Evolutionary conservation across 2,888 invertebrate species (phyloP), one percentile per base, ranked within the genome.

Genomic region (Kryphioiulus occultus): DNA sequence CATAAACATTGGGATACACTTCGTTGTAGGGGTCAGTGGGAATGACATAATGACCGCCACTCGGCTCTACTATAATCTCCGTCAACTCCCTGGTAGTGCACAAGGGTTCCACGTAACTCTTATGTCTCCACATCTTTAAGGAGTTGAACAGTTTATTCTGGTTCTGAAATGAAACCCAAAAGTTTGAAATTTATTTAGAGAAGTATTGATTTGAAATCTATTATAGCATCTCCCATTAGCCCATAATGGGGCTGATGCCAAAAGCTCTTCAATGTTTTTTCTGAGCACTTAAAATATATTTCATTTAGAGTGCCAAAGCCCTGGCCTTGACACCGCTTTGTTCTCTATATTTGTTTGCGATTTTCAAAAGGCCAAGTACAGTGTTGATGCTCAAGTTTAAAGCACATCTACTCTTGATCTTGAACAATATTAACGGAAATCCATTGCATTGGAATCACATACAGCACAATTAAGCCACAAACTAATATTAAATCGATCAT

Each of bases 11-110:
- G 10, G 92, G 92, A 89, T 91, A 92, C 17, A 93, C 92, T 90
- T 93, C 93, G 90, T 93, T 92, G 90, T 91, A 92, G 68, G 91
- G 91, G 59, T 91, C 90, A 19, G 90, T 90, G 0, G 92, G 92
- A 47, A 91, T 88, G 88, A 90, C 90, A 88, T 91, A 91, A 22
- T 91, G 83, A 9, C 92, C 92, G 15, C 91, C 91, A 83, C 91
- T 89, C 0, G 91, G 91, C 5, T 91, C 91, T 47, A 90, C 91
- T 10, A 92, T 90, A 44, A 92, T 91, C 22, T 90, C 90, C 15
- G 90, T 87, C 53, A 92, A 89, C 85, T 92, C 91, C 0, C 91
- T 90, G 0, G 90, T 89, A 12, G 91, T 91, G 89, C 92, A 92
- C 0, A 91, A 90, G 17, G 90, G 89, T n/a, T 89, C 90, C 86